Conservation (phyloP, 2,113 vertebrate species). For the Oryzias woworae region DNA sequence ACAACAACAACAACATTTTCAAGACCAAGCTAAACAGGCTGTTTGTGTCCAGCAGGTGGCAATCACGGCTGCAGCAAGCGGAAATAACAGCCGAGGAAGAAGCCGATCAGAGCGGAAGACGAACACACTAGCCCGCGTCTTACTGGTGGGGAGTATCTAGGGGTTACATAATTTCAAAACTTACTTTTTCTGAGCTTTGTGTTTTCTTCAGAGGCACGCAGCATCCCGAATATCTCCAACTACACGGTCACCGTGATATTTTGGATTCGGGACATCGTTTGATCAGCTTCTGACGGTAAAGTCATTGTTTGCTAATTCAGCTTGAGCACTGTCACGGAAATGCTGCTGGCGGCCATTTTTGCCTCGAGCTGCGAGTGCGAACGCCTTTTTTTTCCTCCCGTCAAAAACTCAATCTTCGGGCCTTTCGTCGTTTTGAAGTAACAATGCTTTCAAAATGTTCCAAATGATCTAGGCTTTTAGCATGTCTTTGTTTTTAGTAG, state of each 20-base stretch:
- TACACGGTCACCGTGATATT: constrained; percentile 9
- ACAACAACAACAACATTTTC: too few relatives aligned
- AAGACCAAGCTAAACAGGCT: too few relatives aligned
- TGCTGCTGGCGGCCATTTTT: constrained; percentile 31
- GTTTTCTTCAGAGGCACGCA: constrained; percentile 5
- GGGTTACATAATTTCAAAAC: constrained; percentile 53
- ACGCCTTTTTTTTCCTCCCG: not conserved
- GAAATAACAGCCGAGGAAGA: constrained; percentile 17
- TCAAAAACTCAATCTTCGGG: not conserved
- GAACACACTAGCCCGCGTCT: constrained; percentile 46
- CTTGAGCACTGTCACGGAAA: constrained; percentile 31
- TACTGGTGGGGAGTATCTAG: constrained; percentile 3
- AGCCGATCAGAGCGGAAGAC: constrained; percentile 25
- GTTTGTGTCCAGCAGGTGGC: too few relatives aligned
- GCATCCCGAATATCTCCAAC: constrained; percentile 15
- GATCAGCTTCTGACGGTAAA: constrained; percentile 54
- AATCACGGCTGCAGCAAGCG: too few relatives aligned
- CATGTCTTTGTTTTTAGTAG: not conserved
- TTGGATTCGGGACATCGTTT: constrained; percentile 39
- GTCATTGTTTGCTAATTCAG: constrained; percentile 49
- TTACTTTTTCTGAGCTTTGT: constrained; percentile 6
- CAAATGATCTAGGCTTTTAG: too few relatives aligned
- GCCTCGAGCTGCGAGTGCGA: not conserved
- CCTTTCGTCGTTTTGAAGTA: not conserved
- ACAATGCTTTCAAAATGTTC: too few relatives aligned